Evolutionary conservation across 2,797 vertebrate species (phyloP).

Genomic region (Rhabdophis nuchalis): DNA sequence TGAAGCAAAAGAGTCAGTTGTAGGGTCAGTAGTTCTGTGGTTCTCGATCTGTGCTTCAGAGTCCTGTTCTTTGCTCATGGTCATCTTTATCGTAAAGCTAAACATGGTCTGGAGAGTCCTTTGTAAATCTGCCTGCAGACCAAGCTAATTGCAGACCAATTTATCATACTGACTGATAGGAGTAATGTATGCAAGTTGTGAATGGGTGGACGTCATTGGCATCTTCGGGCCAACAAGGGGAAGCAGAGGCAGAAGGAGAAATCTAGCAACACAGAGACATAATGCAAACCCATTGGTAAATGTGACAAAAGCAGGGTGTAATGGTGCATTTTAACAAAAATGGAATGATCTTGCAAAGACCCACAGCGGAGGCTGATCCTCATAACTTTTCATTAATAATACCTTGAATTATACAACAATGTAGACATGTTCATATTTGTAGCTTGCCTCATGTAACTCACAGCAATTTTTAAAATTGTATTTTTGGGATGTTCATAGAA

Average conservation of each 20-base stretch:
- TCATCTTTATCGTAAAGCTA: neutral
- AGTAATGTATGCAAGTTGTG: neutral
- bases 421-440: neutral
- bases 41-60: neutral
- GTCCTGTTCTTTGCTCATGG: neutral
- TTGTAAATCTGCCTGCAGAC: neutral
- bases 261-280: neutral
- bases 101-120: neutral
- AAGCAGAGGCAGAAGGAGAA: neutral
- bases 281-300: neutral
- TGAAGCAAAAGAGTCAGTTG: neutral
- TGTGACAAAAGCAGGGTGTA: neutral
- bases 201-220: neutral
- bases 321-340: neutral
- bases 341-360: neutral
- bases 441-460: neutral
- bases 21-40: neutral
- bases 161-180: neutral
- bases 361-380: neutral
- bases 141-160: neutral
- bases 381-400: neutral
- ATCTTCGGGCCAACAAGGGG: neutral
- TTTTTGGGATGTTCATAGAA: neutral
- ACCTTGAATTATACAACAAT: neutral
- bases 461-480: neutral